Base-by-base conservation (phyloP, 1,140 invertebrate species). In the Cheumatopsyche charites region DNA sequence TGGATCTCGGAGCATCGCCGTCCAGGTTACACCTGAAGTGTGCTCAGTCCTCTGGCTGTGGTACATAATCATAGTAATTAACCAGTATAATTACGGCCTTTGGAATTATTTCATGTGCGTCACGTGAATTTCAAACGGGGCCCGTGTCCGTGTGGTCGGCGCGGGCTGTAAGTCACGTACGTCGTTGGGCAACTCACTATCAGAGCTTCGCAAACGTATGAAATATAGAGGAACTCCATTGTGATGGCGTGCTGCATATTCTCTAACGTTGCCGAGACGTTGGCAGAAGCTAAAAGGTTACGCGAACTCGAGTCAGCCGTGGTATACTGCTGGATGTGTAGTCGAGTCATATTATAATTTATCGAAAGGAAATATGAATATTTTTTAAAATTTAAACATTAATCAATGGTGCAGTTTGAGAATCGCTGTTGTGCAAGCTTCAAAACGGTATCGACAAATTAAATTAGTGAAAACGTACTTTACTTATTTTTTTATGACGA, bases 11-110 rank as follows among this genome's bases (percentile, higher is more conserved):
- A 58, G 13, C 26, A 42, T 63, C 12, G 41, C n/a, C 72, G 73
- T 75, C 73, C 55, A 23, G n/a, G 21, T 58, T 58, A 9, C 29
- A 36, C 29, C n/a, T 36, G 29, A 36, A 36, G 29, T 36, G 29
- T 36, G 9, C 9, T 36, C 29, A 36, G 29, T 36, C 9, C 29
- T 4, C 3, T 9, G 9, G 29, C 29, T 36, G 67, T 75, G 71
- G 69, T 70, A 47, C 58, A 71, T 72, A 75, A 75, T 72, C 19
- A 75, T 67, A 75, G 73, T 75, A 75, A 75, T 75, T 75, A 75
- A 71, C 55, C 58, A 36, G 21, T 42, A 67, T 75, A 75, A 75
- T 72, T 75, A 72, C 63, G 67, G 63, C 73, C 63, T 71, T 72
- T 49, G 68, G 36, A 52, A 72, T 69, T 69, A 70, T 63, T 58